Evolutionary conservation across 2,797 vertebrate species (phyloP).

Genomic region (Anguilla obscura): DNA sequence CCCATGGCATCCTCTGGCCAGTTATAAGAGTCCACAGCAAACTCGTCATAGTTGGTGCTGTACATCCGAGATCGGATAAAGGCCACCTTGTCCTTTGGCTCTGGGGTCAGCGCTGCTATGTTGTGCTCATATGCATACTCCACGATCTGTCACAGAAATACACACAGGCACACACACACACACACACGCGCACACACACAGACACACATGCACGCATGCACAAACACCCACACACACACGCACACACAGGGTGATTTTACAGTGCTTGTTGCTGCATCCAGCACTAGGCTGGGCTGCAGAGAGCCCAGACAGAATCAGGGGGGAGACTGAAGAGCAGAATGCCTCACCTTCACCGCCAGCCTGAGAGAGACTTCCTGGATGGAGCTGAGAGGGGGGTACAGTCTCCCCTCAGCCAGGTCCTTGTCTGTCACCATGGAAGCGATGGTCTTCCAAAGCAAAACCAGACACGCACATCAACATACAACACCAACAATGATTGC

Average conservation of each 20-base stretch:
- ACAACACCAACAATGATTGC: background rate
- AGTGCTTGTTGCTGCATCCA: background rate
- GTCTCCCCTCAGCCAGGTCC: conserved; percentile 86
- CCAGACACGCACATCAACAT: background rate
- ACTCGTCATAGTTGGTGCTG: conserved; percentile 82
- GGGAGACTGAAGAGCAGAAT: background rate
- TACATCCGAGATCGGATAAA: conserved; percentile 82
- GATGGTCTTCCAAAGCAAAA: conserved; percentile 73
- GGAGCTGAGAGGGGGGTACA: conserved; percentile 87
- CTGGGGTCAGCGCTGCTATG: conserved; percentile 80
- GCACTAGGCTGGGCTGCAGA: background rate
- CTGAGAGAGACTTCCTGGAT: conserved; percentile 86
- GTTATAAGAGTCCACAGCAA: conserved; percentile 80
- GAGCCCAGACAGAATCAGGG: background rate
- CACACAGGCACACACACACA: background rate
- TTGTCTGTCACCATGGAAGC: conserved; percentile 85
- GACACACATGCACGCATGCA: background rate
- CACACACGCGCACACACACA: background rate
- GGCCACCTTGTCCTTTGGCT: conserved; percentile 84
- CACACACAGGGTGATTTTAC: background rate
- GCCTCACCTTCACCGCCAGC: conserved; percentile 85
- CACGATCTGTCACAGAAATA: conserved; percentile 73
- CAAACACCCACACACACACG: background rate
- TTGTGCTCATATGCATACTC: conserved; percentile 85
- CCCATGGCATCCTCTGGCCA: conserved; percentile 85